phyloP scores from a whole-genome alignment of 2,113 vertebrate species.

The Tringa solitaria region DNA sequence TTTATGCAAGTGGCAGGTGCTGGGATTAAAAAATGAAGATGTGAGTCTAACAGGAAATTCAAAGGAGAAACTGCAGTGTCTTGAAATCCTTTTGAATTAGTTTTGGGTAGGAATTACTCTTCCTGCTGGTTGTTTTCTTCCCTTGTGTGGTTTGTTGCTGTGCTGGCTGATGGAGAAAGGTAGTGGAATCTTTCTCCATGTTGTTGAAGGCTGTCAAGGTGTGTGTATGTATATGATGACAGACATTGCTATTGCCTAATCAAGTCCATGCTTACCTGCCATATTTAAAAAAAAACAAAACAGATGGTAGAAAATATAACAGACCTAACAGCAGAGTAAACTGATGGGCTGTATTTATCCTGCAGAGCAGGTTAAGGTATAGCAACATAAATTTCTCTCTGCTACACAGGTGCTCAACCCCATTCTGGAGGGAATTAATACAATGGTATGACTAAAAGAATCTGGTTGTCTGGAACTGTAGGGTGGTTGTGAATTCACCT shows the following conservation, averaged over 20 bases:
- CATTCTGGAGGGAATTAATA: background rate
- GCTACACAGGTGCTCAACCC: background rate
- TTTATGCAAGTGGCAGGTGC: background rate
- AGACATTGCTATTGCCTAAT: background rate
- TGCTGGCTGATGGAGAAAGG: background rate
- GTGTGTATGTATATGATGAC: background rate
- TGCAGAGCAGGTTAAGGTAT: background rate
- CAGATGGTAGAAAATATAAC: rapidly evolving
- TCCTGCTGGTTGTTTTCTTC: background rate
- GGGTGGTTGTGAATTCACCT: background rate
- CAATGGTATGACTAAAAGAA: background rate
- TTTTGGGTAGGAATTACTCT: background rate
- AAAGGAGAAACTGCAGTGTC: background rate
- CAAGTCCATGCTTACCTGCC: background rate
- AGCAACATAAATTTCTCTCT: background rate
- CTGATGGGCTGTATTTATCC: background rate
- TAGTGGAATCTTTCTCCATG: background rate
- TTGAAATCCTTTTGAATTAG: background rate
- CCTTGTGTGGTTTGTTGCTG: background rate
- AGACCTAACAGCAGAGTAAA: background rate
- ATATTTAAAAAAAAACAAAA: background rate
- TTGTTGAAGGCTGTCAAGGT: background rate
- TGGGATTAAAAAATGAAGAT: background rate
- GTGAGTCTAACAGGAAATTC: background rate
- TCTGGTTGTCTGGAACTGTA: background rate